phyloP scores from a whole-genome alignment of 2,113 vertebrate species.

The Xenus cinereus region DNA sequence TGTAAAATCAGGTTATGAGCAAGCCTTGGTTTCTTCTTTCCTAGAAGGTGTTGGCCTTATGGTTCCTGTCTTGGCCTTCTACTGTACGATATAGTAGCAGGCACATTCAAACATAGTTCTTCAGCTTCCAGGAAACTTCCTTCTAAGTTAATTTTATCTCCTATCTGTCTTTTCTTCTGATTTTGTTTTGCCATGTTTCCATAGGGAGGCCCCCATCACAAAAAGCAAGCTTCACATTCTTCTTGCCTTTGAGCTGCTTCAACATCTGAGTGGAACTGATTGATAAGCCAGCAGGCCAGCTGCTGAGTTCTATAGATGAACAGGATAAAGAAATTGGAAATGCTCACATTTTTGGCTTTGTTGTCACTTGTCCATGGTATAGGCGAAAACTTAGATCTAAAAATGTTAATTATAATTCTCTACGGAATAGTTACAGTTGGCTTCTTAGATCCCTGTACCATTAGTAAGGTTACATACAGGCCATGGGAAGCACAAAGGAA shows the following conservation, averaged over 20 bases:
- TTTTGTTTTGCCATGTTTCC: not conserved
- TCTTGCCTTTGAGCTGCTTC: not conserved
- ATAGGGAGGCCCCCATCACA: not conserved
- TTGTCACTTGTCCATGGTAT: not conserved
- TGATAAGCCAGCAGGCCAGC: not conserved
- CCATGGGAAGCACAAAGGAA: not conserved
- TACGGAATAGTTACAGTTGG: constrained; percentile 2
- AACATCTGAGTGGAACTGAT: not conserved
- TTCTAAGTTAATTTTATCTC: not conserved
- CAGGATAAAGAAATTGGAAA: not conserved
- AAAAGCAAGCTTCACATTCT: not conserved
- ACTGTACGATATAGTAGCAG: not conserved
- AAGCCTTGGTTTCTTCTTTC: not conserved
- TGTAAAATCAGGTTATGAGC: not conserved
- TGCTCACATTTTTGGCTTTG: not conserved
- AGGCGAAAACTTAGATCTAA: not conserved
- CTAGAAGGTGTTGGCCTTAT: not conserved
- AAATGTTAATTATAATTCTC: not conserved
- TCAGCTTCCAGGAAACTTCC: not conserved
- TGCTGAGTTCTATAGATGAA: not conserved
- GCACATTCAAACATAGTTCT: not conserved
- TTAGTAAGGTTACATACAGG: constrained; percentile 25
- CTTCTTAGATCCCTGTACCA: not conserved
- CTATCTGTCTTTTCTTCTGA: not conserved
- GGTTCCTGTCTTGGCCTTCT: not conserved